Base-by-base conservation (phyloP, 2,113 vertebrate species). In the Neodontobutis hainanensis region DNA sequence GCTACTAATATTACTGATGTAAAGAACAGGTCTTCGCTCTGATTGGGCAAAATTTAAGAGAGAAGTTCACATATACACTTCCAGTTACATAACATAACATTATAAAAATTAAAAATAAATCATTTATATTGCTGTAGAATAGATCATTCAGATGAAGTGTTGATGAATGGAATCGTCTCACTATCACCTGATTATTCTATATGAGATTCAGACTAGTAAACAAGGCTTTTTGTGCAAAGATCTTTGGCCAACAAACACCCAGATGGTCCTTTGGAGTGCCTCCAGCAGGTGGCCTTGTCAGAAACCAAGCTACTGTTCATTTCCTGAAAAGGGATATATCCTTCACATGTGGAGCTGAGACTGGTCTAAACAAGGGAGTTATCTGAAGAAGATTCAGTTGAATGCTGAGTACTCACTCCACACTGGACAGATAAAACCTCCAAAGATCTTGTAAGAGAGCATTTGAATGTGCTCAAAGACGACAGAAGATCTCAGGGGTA, bases 241-340 rank as follows among this genome's bases (percentile, higher is more conserved):
- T 27, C 19, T 27, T 27, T 27, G 19, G 19, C 19, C 2, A 27
- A 8, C 14, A 3, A 61, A 35, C 27, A 52, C 16, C 60, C 58
- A 46, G 35, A 45, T 6, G 34, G 44, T 43, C 36, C 55, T 71
- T 51, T 60, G 12, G 15, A 35, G 40, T 61, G 46, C 58, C 56
- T 78, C 64, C 72, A 76, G 53, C 68, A 75, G 70, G 66, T 70
- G 64, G 73, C 46, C 64, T 19, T 45, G 40, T 53, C 60, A 69
- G 36, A 75, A 73, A n/a, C 49, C 58, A 61, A 58, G 68, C 59
- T 57, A 65, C 61, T 64, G 45, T 81, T 86, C 62, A 86, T 87
- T 87, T 89, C 75, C 81, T 83, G 67, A 68, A 45, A 52, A 52
- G 60, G 71, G 57, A 75, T 69, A 36, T 38, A 38, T 7, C 6